Conservation (phyloP, 2,113 vertebrate genomes). For the Arizona elegans region DNA sequence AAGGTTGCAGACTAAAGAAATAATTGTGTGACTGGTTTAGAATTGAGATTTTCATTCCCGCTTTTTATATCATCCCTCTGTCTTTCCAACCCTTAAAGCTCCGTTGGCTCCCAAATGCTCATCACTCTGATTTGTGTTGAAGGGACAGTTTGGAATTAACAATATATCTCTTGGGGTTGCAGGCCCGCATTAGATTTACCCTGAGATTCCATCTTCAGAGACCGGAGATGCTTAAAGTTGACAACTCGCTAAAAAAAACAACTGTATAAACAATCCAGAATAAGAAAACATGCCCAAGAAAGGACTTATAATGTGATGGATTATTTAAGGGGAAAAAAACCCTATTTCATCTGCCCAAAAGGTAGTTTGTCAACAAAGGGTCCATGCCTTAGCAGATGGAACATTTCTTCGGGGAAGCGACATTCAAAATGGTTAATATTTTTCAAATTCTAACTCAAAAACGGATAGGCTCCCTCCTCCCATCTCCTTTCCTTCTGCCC, state of each 20-base stretch:
- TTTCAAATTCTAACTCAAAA: neutral
- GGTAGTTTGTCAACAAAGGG: neutral
- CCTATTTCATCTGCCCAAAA: slow-evolving; percentile 24
- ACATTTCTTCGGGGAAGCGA: slow-evolving; percentile 4
- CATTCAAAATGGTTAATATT: neutral
- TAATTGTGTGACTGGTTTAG: slow-evolving; percentile 10
- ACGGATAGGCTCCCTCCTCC: neutral
- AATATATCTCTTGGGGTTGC: neutral
- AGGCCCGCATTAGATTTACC: slow-evolving; percentile 4
- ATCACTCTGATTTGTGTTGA: neutral
- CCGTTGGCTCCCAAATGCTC: neutral
- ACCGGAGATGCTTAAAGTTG: slow-evolving; percentile 45
- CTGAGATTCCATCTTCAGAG: neutral
- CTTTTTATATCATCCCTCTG: neutral
- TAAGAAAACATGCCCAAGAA: neutral
- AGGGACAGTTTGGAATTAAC: neutral
- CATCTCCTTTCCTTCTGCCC: neutral
- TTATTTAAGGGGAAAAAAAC: neutral
- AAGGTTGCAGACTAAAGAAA: neutral
- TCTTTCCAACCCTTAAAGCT: neutral
- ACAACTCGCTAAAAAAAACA: slow-evolving; percentile 18
- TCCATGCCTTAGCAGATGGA: neutral
- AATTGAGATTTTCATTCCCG: slow-evolving; percentile 21
- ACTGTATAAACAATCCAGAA: neutral
- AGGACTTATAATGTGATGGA: slow-evolving; percentile 47